Evolutionary conservation across 1,140 invertebrate species (phyloP).

Genomic region (Steinernema feltiae): DNA sequence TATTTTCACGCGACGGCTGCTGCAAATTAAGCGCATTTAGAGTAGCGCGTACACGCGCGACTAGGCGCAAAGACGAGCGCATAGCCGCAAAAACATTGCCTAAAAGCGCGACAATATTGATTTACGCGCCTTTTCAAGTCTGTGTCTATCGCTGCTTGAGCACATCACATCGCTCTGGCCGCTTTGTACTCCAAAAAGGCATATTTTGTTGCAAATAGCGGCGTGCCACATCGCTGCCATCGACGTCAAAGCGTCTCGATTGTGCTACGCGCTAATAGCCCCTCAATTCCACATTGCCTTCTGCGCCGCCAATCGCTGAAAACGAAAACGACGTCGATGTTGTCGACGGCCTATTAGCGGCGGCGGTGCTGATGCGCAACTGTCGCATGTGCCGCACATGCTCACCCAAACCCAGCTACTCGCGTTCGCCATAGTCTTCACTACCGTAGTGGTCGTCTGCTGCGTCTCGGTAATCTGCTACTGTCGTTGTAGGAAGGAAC

Average conservation of each 20-base stretch:
- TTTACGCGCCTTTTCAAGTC: neutral
- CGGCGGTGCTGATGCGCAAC: neutral
- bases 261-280: constrained; percentile 1
- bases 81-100: constrained; percentile 10
- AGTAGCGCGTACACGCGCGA: too few species aligned
- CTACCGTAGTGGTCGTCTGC: neutral
- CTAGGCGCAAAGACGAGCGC: too few species aligned
- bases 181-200: too few species aligned
- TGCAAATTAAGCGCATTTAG: neutral
- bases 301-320: neutral
- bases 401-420: neutral
- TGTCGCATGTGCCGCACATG: neutral
- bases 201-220: too few species aligned
- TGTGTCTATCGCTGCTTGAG: too few species aligned
- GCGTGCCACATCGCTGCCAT: too few species aligned
- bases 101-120: constrained; percentile 3
- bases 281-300: neutral
- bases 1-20: too few species aligned
- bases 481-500: neutral
- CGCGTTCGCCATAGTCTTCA: neutral
- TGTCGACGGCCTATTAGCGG: neutral
- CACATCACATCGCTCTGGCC: too few species aligned
- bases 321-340: neutral
- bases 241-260: constrained; percentile 4
- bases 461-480: neutral